Evolutionary conservation across 1,140 invertebrate genomes (phyloP).

Genomic region (Ptiloglossa arizonensis): DNA sequence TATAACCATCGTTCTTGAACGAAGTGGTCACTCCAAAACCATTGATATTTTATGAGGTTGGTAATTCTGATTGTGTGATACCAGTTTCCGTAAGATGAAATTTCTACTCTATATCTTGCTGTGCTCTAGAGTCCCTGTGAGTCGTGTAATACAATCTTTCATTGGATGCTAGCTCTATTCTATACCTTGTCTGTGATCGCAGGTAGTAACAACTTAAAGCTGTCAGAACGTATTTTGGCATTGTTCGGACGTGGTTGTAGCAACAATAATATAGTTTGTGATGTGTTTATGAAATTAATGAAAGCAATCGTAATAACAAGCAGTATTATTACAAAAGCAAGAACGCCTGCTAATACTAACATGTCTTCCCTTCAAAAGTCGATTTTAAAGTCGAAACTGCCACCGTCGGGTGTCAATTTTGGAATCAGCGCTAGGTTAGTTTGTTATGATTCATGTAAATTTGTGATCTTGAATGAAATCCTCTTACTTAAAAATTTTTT

Average conservation of each 20-base stretch:
- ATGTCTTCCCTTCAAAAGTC: slow-evolving; percentile 88
- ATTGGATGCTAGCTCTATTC: too few relatives aligned
- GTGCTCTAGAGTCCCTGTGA: too few relatives aligned
- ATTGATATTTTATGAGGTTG: too few relatives aligned
- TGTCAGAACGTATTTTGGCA: slow-evolving; percentile 22
- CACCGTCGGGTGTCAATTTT: slow-evolving; percentile 79
- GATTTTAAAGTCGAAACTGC: slow-evolving; percentile 86
- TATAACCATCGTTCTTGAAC: too few relatives aligned
- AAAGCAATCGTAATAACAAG: slow-evolving; percentile 4
- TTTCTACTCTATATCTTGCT: too few relatives aligned
- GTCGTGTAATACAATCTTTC: too few relatives aligned
- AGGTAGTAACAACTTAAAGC: slow-evolving; percentile 30
- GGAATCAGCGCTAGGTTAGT: slow-evolving; percentile 75
- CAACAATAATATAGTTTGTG: slow-evolving; percentile 20
- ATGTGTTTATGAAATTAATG: slow-evolving; percentile 32
- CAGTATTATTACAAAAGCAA: slow-evolving; percentile 37
- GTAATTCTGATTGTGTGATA: too few relatives aligned
- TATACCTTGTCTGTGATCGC: background rate
- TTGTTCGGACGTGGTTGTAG: background rate
- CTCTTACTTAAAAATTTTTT: background rate
- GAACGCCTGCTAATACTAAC: slow-evolving; percentile 24
- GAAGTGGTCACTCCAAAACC: too few relatives aligned
- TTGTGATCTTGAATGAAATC: slow-evolving; percentile 21
- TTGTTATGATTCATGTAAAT: background rate
- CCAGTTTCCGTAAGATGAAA: too few relatives aligned